Evolutionary conservation across 1,140 invertebrate species (phyloP).

Genomic region (Calephelis virginiensis): DNA sequence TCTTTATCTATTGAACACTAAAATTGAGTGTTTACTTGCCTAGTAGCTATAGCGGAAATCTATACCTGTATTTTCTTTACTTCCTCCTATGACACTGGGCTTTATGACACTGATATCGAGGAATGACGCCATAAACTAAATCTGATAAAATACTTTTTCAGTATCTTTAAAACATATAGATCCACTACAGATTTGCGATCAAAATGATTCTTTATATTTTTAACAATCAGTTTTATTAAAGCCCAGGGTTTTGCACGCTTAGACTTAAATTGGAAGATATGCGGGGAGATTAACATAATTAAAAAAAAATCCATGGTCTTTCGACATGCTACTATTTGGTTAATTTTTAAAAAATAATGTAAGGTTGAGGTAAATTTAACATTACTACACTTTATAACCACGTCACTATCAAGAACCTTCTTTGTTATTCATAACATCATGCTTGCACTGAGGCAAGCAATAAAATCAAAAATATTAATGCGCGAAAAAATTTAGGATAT

Average conservation of each 20-base stretch:
- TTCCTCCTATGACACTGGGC: conserved; percentile 56
- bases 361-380: too few species aligned
- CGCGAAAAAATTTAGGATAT: too few species aligned
- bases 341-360: neutral
- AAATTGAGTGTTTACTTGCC: conserved; percentile 70
- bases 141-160: neutral
- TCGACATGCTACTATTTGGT: neutral
- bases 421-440: too few species aligned
- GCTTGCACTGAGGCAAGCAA: too few species aligned
- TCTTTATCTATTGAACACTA: conserved; percentile 49
- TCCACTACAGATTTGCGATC: too few species aligned
- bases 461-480: too few species aligned
- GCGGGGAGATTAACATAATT: conserved; percentile 50
- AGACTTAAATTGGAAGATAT: conserved; percentile 55
- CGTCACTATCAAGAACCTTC: too few species aligned
- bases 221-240: conserved; percentile 45
- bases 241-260: conserved; percentile 63
- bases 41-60: conserved; percentile 75
- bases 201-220: neutral
- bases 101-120: conserved; percentile 41
- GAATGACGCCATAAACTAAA: neutral
- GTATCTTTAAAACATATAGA: neutral
- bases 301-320: conserved; percentile 40
- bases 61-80: conserved; percentile 62
- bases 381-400: too few species aligned